A percentile compares a stretch with the other conserved stretches of the same genome.
Evolutionary conservation across 2,888 invertebrate genomes (phyloP).

Genomic region (Gasteruption jaculator): DNA sequence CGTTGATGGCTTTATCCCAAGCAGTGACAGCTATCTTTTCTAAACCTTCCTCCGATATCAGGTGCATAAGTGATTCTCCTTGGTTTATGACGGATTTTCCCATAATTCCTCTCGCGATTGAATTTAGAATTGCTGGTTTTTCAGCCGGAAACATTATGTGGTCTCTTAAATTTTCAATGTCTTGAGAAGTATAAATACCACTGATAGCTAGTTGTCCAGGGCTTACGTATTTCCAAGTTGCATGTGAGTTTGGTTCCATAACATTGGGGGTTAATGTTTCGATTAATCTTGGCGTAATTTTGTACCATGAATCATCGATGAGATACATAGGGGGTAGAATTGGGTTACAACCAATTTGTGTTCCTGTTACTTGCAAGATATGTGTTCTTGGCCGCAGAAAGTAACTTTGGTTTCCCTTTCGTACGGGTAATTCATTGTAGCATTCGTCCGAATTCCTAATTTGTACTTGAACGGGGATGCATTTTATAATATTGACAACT

Average conservation of each 20-base stretch:
- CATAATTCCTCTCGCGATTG: background rate
- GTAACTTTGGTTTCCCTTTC: conserved; percentile 17
- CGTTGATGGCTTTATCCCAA: no score
- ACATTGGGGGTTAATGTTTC: background rate
- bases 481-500: conserved; percentile 24
- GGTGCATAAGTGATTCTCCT: no score
- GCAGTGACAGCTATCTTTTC: no score
- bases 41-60: no score
- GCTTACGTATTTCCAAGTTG: conserved; percentile 6
- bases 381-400: conserved; percentile 23
- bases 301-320: conserved; percentile 12
- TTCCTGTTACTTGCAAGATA: conserved; percentile 17
- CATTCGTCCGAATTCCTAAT: conserved; percentile 19
- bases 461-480: conserved; percentile 16
- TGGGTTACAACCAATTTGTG: conserved; percentile 19
- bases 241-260: background rate
- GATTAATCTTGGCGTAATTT: background rate
- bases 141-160: conserved; percentile 14
- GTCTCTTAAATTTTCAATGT: background rate
- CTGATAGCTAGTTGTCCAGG: background rate
- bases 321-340: conserved; percentile 21
- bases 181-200: no score
- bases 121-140: conserved; percentile 13
- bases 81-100: no score
- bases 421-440: conserved; percentile 25